These are phyloP conservation scores for Pammene fasciana DNA, from an alignment of 2,888 invertebrate genomes.

Conservation along the genomic window DNA sequence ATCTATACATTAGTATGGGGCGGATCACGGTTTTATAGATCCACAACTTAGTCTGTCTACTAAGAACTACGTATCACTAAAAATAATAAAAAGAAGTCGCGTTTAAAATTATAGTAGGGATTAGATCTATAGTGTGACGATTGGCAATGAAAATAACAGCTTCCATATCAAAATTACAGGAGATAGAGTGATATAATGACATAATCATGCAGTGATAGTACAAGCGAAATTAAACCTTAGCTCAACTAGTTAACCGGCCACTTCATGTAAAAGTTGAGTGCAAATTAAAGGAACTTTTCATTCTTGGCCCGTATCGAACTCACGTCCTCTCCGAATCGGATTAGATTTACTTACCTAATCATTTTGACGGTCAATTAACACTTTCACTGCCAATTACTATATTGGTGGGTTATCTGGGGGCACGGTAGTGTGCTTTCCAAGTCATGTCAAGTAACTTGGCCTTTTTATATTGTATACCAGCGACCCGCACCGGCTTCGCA, in stretches of 20 bases:
- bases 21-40: too few relatives aligned
- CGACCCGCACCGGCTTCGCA: too few relatives aligned
- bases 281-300: constrained; percentile 16
- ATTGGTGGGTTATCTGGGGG: background rate
- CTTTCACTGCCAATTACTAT: background rate
- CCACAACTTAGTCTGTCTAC: too few relatives aligned
- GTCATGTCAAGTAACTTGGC: background rate
- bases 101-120: too few relatives aligned
- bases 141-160: background rate
- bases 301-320: constrained; percentile 11
- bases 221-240: background rate
- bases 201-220: background rate
- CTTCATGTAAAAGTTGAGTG: background rate
- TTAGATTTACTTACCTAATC: background rate
- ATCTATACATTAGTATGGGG: too few relatives aligned
- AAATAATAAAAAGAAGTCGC: too few relatives aligned
- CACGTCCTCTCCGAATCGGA: constrained; percentile 9
- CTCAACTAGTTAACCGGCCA: background rate
- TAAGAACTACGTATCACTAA: too few relatives aligned
- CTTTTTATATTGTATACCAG: too few relatives aligned
- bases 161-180: background rate
- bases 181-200: background rate
- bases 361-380: constrained; percentile 2
- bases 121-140: background rate
- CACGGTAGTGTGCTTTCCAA: background rate